These are phyloP conservation scores for Diploptera punctata DNA, from an alignment of 2,888 invertebrate species.

Conservation along the genomic window DNA sequence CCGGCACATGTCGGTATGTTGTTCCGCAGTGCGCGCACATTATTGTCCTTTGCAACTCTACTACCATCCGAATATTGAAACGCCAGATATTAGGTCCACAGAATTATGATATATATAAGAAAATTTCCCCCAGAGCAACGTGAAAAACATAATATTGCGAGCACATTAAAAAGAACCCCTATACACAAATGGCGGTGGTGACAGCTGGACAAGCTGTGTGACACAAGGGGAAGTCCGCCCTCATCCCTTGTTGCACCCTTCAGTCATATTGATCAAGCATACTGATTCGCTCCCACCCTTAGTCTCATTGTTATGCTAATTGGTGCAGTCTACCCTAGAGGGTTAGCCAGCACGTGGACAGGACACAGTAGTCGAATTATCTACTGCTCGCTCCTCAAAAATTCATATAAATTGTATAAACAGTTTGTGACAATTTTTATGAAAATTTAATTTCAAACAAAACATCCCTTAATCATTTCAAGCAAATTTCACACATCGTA, in stretches of 20 bases:
- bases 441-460: too few species aligned
- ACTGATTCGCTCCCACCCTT: constrained; percentile 21
- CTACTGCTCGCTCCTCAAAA: not conserved
- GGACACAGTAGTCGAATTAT: not conserved
- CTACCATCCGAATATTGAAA: too few species aligned
- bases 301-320: constrained; percentile 28
- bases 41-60: too few species aligned
- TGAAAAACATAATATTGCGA: constrained; percentile 1
- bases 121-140: not conserved
- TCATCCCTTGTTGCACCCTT: constrained; percentile 1
- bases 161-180: constrained; percentile 4
- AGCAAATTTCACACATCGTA: too few species aligned
- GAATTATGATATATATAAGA: too few species aligned
- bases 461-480: too few species aligned
- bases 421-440: too few species aligned
- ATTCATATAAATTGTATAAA: not conserved
- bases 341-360: constrained; percentile 14
- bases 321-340: not conserved
- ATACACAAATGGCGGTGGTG: constrained; percentile 17
- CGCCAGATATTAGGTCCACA: too few species aligned
- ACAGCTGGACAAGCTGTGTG: constrained; percentile 30
- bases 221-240: constrained; percentile 26
- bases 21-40: too few species aligned
- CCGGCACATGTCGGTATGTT: too few species aligned
- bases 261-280: constrained; percentile 28